Evolutionary conservation across 2,797 vertebrate genomes (phyloP).

Genomic region (Eulemur rubriventer): DNA sequence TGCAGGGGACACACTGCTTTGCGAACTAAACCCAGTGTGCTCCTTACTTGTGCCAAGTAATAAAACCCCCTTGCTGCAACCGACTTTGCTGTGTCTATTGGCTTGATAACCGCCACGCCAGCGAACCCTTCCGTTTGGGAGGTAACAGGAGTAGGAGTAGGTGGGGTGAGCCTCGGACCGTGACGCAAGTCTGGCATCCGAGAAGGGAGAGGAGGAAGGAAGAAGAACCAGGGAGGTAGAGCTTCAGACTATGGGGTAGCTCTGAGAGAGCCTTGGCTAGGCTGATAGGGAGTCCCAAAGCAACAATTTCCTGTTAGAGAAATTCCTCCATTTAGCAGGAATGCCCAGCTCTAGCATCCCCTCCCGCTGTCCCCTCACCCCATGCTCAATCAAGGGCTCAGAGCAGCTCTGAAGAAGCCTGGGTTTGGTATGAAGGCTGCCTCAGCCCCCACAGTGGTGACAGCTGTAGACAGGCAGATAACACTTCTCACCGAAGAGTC

Average conservation of each 20-base stretch:
- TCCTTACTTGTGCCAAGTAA: not conserved
- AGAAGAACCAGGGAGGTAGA: not conserved
- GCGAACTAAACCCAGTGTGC: not conserved
- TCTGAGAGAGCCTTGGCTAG: not conserved
- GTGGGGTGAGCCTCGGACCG: not conserved
- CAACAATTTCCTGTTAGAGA: not conserved
- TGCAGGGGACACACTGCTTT: not conserved
- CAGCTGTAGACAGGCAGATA: not conserved
- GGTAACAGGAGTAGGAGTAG: not conserved
- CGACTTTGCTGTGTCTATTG: not conserved
- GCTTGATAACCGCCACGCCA: not conserved
- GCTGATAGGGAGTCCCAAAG: not conserved
- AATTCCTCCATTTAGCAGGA: not conserved
- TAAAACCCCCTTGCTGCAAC: not conserved
- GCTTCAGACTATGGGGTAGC: too few species aligned
- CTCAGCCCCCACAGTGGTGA: not conserved
- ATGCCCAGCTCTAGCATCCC: not conserved
- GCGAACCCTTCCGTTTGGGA: not conserved
- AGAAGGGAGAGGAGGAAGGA: not conserved
- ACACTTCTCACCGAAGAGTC: not conserved
- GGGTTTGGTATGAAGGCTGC: not conserved
- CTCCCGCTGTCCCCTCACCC: rapidly evolving
- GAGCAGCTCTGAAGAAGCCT: not conserved
- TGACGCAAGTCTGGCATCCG: not conserved
- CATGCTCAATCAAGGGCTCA: not conserved